Conservation (phyloP, 2,797 vertebrate species). For the Enteromius unitaeniatus region DNA sequence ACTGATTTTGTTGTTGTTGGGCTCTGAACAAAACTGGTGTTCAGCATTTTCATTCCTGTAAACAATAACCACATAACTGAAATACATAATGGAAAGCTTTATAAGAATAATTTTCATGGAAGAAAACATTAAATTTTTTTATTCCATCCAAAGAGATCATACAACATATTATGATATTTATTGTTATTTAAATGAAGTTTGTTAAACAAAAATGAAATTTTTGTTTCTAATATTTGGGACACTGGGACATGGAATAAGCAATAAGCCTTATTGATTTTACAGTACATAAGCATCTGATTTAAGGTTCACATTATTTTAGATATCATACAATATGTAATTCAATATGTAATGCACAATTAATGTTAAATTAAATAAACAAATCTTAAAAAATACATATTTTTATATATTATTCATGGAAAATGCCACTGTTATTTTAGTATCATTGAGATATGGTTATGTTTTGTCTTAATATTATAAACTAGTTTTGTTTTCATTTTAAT, state of each 20-base stretch:
- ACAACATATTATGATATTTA: neutral
- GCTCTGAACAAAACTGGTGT: slow-evolving; percentile 47
- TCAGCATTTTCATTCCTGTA: slow-evolving; percentile 59
- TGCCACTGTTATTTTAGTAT: neutral
- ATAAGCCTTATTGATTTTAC: neutral
- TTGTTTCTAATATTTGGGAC: neutral
- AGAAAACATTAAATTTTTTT: neutral
- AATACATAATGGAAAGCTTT: neutral
- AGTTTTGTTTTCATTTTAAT: neutral
- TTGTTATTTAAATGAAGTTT: neutral
- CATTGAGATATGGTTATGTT: neutral
- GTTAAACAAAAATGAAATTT: neutral
- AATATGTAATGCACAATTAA: neutral
- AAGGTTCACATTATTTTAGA: neutral
- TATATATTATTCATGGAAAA: neutral
- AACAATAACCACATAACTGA: slow-evolving; percentile 21
- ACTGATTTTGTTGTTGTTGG: slow-evolving; percentile 61
- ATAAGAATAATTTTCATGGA: neutral
- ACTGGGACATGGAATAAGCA: neutral
- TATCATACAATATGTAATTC: neutral
- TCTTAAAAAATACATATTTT: neutral
- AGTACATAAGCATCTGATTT: neutral
- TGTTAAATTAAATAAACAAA: no score
- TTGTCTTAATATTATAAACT: neutral
- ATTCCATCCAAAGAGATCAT: neutral